phyloP scores from a whole-genome alignment of 2,888 invertebrate genomes.

The Dinocampus coccinellae region DNA sequence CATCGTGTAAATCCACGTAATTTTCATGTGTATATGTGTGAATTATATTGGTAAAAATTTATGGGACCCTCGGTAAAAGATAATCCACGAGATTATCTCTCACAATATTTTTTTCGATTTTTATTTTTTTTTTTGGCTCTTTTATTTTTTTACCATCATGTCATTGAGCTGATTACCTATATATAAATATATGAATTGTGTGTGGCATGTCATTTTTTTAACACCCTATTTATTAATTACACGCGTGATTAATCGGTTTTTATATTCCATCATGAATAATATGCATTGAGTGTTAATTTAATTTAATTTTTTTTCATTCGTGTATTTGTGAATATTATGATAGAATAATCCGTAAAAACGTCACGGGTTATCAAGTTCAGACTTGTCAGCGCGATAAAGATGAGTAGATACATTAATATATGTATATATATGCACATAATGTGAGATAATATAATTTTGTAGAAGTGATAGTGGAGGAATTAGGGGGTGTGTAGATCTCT shows the following conservation, averaged over 20 bases:
- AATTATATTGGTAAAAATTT: no score
- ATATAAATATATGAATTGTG: slow-evolving; percentile 16
- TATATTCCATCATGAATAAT: background rate
- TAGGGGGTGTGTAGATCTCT: slow-evolving; percentile 15
- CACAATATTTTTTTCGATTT: slow-evolving; percentile 32
- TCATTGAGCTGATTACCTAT: background rate
- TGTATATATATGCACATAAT: background rate
- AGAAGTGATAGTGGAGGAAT: background rate
- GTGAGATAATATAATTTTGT: slow-evolving; percentile 30
- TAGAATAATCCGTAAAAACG: background rate
- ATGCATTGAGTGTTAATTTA: background rate
- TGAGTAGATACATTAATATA: background rate
- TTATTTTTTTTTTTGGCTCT: background rate
- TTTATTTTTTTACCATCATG: background rate
- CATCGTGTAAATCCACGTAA: no score
- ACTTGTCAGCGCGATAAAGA: slow-evolving; percentile 2
- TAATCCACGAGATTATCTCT: slow-evolving; percentile 62
- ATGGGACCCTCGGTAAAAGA: slow-evolving; percentile 56
- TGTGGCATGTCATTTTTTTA: background rate
- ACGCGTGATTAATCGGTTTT: slow-evolving; percentile 40
- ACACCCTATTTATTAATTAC: slow-evolving; percentile 42
- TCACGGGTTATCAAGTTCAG: slow-evolving; percentile 2
- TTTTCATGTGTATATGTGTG: no score
- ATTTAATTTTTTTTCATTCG: background rate
- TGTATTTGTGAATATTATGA: background rate